phyloP scores from a whole-genome alignment of 2,888 invertebrate genomes.

The Onchidella celtica region DNA sequence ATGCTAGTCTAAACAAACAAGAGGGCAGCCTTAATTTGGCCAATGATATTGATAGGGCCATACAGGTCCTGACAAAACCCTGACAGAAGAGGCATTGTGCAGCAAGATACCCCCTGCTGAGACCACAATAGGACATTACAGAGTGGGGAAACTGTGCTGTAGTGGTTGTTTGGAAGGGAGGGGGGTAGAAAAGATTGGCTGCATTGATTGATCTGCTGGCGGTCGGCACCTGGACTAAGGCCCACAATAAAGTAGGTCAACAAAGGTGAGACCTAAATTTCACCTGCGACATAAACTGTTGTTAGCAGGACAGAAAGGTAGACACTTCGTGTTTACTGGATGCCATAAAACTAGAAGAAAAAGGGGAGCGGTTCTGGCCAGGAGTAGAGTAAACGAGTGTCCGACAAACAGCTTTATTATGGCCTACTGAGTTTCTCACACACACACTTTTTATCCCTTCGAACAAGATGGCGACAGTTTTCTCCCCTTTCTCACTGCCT shows the following conservation, averaged over 20 bases:
- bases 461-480: slow-evolving; percentile 36
- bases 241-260: slow-evolving; percentile 33
- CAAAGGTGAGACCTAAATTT: slow-evolving; percentile 28
- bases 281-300: slow-evolving; percentile 2
- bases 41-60: no score
- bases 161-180: no score
- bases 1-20: no score
- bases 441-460: background rate
- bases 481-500: no score
- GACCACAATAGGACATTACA: no score
- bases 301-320: background rate
- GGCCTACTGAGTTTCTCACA: no score
- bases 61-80: no score
- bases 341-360: background rate
- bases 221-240: background rate
- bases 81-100: no score
- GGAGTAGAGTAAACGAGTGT: background rate
- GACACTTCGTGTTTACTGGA: background rate
- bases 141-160: no score
- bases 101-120: no score
- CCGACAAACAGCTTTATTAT: background rate
- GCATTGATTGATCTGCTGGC: slow-evolving; percentile 3
- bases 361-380: background rate
- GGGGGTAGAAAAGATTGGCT: background rate
- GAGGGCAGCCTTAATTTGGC: no score